Percentiles rank a stretch among this genome's conserved stretches.
Conservation (phyloP, 1,140 invertebrate genomes). For the Campodea augens region DNA sequence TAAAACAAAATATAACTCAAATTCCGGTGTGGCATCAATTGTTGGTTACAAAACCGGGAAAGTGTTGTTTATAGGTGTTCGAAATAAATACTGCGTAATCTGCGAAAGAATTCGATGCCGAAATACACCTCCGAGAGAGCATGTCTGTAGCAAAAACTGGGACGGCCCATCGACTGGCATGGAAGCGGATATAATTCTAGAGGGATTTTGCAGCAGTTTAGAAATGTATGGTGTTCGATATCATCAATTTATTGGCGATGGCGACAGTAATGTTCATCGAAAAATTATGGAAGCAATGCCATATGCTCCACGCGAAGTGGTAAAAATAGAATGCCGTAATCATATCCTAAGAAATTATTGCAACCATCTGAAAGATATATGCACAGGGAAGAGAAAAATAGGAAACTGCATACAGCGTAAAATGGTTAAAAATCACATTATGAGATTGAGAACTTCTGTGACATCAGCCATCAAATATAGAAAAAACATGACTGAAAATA, state of each 20-base stretch:
- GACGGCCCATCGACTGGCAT: background rate
- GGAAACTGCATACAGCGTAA: too few relatives aligned
- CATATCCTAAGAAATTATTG: too few relatives aligned
- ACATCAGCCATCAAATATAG: too few relatives aligned
- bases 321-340: too few relatives aligned
- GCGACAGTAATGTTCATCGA: background rate
- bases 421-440: too few relatives aligned
- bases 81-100: background rate
- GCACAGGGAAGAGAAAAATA: too few relatives aligned
- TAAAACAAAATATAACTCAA: slow-evolving; percentile 17
- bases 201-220: background rate
- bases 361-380: too few relatives aligned
- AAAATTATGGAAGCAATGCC: too few relatives aligned
- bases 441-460: too few relatives aligned
- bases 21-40: slow-evolving; percentile 15
- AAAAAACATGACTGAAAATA: too few relatives aligned
- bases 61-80: slow-evolving; percentile 8
- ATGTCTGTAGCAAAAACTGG: background rate
- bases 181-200: background rate
- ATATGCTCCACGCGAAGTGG: too few relatives aligned
- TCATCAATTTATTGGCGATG: background rate
- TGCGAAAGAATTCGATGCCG: background rate
- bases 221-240: background rate
- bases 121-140: too few relatives aligned
- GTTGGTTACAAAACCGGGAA: slow-evolving; percentile 4